A percentile compares a stretch with the other conserved stretches of the same genome.
Conservation (phyloP, 2,113 vertebrate genomes). For the Archilochus colubris region DNA sequence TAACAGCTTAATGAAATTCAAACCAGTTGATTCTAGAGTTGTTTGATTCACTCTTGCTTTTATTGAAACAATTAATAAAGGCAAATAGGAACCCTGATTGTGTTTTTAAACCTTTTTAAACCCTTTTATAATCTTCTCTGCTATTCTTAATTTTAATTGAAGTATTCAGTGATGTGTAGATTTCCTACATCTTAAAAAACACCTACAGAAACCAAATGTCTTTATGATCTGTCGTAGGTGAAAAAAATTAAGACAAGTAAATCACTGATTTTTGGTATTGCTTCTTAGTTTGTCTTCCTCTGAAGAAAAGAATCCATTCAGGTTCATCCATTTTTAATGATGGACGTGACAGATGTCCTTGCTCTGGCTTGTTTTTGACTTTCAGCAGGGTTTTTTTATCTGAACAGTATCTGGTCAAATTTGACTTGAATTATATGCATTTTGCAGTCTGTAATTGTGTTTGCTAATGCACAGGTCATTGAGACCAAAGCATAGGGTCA, state of each 20-base stretch:
- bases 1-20: neutral
- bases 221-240: neutral
- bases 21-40: neutral
- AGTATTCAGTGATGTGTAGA: neutral
- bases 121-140: neutral
- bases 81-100: neutral
- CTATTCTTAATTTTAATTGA: neutral
- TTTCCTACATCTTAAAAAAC: neutral
- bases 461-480: neutral
- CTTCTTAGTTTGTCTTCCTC: neutral
- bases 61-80: neutral
- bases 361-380: neutral
- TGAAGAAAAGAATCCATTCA: neutral
- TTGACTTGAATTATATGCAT: neutral
- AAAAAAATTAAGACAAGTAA: neutral
- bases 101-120: neutral
- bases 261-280: neutral
- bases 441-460: neutral
- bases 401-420: neutral
- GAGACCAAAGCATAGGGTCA: neutral
- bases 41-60: neutral
- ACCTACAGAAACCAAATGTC: neutral
- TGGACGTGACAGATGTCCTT: neutral
- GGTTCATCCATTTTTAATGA: neutral
- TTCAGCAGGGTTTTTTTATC: neutral